Conservation (phyloP, 2,113 vertebrate species). For the Anarrhichthys ocellatus region DNA sequence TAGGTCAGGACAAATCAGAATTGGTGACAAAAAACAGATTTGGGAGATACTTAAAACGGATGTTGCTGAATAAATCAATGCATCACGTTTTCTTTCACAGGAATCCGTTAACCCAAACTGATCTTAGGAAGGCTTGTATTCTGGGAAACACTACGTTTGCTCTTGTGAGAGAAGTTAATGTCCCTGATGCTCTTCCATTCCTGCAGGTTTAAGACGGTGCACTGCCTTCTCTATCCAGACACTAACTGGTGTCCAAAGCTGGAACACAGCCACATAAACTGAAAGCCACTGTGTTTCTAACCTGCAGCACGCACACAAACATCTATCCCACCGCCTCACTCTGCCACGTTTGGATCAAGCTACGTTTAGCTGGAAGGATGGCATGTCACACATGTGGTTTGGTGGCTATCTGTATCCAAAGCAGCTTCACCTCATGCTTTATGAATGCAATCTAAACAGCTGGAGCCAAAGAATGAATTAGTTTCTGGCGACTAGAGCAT, state of each 20-base stretch:
- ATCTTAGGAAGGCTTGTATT: neutral
- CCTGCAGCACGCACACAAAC: neutral
- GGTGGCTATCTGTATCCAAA: neutral
- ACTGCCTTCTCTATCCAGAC: slow-evolving; percentile 94
- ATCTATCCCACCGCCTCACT: neutral
- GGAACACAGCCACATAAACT: slow-evolving; percentile 48
- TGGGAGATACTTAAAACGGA: neutral
- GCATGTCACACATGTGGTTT: neutral
- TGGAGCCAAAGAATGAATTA: slow-evolving; percentile 15
- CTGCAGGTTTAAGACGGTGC: slow-evolving; percentile 92
- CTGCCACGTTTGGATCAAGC: neutral
- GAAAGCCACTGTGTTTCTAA: neutral
- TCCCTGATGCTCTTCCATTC: neutral
- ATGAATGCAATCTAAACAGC: neutral
- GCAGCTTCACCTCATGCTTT: slow-evolving; percentile 3
- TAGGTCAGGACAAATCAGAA: neutral
- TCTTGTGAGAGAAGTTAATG: neutral
- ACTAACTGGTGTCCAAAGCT: slow-evolving; percentile 90
- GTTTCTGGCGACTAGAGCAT: neutral
- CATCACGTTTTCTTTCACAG: neutral
- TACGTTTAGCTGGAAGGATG: neutral
- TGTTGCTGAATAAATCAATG: neutral
- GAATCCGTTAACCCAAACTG: neutral
- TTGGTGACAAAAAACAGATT: neutral
- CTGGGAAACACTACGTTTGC: neutral